Percentiles rank a stretch among this genome's conserved stretches.
These are phyloP conservation scores for Shargacucullia verbasci DNA, from an alignment of 2,888 invertebrate genomes.

Conservation along the genomic window DNA sequence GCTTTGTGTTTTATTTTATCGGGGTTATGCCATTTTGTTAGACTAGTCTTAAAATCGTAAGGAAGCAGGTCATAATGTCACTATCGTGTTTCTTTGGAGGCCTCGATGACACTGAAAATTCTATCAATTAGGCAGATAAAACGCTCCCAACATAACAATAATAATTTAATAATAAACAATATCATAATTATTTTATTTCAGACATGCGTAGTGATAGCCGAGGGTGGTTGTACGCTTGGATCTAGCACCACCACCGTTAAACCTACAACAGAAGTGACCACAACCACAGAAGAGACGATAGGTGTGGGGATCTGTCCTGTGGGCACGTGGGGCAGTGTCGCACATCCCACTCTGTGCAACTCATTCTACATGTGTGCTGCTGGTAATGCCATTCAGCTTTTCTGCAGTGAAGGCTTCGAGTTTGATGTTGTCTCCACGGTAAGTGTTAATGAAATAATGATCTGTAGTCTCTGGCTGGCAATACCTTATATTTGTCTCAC, in stretches of 20 bases:
- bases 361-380: conserved; percentile 59
- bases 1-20: too few species aligned
- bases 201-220: conserved; percentile 19
- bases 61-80: too few species aligned
- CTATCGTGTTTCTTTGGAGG: too few species aligned
- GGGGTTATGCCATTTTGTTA: too few species aligned
- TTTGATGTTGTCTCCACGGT: conserved; percentile 49
- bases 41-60: too few species aligned
- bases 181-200: background rate
- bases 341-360: conserved; percentile 36
- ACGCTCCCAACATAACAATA: too few species aligned
- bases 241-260: conserved; percentile 4
- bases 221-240: conserved; percentile 34
- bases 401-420: conserved; percentile 61
- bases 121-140: too few species aligned
- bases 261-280: conserved; percentile 4
- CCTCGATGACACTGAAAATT: too few species aligned
- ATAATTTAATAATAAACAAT: too few species aligned
- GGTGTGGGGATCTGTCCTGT: conserved; percentile 19
- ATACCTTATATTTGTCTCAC: too few species aligned
- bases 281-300: background rate
- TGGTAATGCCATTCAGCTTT: conserved; percentile 54
- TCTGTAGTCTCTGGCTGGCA: too few species aligned
- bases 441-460: conserved; percentile 8
- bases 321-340: conserved; percentile 33